Base-by-base conservation (phyloP, 2,888 invertebrate species). In the Diplolepis rosae region DNA sequence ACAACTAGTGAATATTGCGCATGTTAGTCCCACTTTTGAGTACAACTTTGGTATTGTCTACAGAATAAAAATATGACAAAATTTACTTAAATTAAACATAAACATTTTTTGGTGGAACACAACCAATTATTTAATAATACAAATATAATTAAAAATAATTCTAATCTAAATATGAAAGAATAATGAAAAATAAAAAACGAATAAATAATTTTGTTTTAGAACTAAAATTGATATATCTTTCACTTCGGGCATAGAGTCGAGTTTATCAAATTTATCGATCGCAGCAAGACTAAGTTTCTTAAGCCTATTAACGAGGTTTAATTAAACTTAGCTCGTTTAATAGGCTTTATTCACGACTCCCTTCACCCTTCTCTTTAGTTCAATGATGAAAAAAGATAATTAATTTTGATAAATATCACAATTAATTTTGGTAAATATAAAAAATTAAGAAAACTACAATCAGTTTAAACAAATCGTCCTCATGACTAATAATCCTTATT, bases 321-420 rank as follows among this genome's bases (percentile, higher is more conserved):
- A 82, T 82, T 81, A 80, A 82, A 81, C 79, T 79, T 82, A 77
- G 70, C 77, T 66, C 76, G 69, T 77, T 80, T 81, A 80, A 81
- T 79, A 79, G 79, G 78, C 74, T 80, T 82, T 79, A 82, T 82
- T 80, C 73, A 76, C 74, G 76, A 77, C 65, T 70, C 69, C 24
- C 45, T 51, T 68, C 54, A 18, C 18, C 18, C 11, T 13, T 18
- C 45, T 45, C 2, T 4, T 18, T 9, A 45, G 15, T 15, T 39
- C 2, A 42, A 42, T 42, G 15, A 5, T 42, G n/a, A 42, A 15
- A n/a, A n/a, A 15, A 42, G 42, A 6, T 15, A 15, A 42, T 42
- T 42, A 15, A 15, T 15, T 42, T 15, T 42, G 42, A 42, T 42
- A 42, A 42, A 42, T 42, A 42, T 15, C 42, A 42, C 7, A 45